Evolutionary conservation across 2,888 invertebrate species (phyloP).

Genomic region (Paralinhomoeus sp.): DNA sequence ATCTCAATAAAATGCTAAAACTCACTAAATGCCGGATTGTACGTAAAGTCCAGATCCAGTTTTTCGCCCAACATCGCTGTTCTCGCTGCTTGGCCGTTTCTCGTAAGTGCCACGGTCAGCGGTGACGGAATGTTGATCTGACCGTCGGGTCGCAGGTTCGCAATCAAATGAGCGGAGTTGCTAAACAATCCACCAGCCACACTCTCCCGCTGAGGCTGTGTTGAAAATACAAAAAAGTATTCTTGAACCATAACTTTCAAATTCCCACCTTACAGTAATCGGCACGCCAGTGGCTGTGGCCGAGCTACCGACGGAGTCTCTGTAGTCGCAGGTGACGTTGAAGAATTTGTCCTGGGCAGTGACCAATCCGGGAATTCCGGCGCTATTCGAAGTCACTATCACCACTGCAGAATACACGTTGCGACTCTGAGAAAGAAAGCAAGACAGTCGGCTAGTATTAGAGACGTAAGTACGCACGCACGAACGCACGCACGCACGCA

Average conservation of each 20-base stretch:
- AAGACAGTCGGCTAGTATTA: too few relatives aligned
- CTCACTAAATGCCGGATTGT: not conserved
- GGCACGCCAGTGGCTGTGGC: conserved; percentile 1
- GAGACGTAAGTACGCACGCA: too few relatives aligned
- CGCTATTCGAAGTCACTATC: conserved; percentile 1
- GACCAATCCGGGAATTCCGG: conserved; percentile 3
- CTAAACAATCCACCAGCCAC: too few relatives aligned
- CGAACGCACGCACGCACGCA: too few relatives aligned
- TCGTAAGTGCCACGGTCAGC: not conserved
- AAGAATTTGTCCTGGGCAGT: conserved; percentile 3
- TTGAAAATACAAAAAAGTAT: too few relatives aligned
- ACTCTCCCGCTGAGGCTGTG: too few relatives aligned
- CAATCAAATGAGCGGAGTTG: not conserved
- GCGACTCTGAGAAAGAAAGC: not conserved
- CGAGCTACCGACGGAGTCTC: not conserved
- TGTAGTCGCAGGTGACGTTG: conserved; percentile 5
- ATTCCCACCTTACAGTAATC: not conserved
- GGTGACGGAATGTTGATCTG: conserved; percentile 1
- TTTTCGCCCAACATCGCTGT: conserved; percentile 1
- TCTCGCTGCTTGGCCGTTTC: not conserved
- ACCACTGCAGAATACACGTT: conserved; percentile 2
- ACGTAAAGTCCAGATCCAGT: not conserved
- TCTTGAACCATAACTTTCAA: too few relatives aligned
- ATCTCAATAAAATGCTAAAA: not conserved
- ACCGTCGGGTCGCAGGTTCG: not conserved